These are phyloP conservation scores for Neoitamus cyanurus DNA, from an alignment of 2,888 invertebrate species.

Conservation along the genomic window DNA sequence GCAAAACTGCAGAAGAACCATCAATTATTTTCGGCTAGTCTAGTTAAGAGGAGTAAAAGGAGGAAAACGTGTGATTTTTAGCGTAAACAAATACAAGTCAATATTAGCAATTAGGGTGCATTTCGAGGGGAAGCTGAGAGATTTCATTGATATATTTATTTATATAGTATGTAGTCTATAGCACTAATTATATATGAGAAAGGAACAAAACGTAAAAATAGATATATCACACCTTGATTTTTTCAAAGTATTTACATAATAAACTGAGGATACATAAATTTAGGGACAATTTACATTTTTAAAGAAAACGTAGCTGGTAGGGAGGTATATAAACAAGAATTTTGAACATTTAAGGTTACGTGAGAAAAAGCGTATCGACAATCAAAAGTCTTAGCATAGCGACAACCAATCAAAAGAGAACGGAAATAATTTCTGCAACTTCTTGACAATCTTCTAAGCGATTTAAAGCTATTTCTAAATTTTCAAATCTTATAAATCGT, in stretches of 20 bases:
- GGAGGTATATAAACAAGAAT: slow-evolving; percentile 13
- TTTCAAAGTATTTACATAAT: slow-evolving; percentile 29
- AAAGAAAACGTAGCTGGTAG: slow-evolving; percentile 6
- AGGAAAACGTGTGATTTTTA: slow-evolving; percentile 42
- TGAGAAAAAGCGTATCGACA: slow-evolving; percentile 67
- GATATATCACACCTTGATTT: background rate
- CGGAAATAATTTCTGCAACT: slow-evolving; percentile 32
- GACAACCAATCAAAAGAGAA: slow-evolving; percentile 52
- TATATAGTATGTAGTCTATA: slow-evolving; percentile 19
- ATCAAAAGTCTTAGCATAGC: slow-evolving; percentile 59
- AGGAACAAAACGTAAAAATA: slow-evolving; percentile 11
- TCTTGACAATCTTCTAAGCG: slow-evolving; percentile 42
- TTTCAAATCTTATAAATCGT: background rate
- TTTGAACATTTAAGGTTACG: slow-evolving; percentile 41
- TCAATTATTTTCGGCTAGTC: slow-evolving; percentile 36
- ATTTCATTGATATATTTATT: slow-evolving; percentile 33
- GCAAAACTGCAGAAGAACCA: background rate
- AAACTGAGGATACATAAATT: slow-evolving; percentile 23
- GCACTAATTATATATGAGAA: background rate
- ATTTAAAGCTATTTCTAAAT: background rate
- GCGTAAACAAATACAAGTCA: slow-evolving; percentile 40
- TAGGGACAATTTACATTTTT: slow-evolving; percentile 40
- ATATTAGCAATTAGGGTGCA: slow-evolving; percentile 44
- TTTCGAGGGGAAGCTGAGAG: slow-evolving; percentile 11
- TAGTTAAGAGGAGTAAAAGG: background rate